Evolutionary conservation across 2,113 vertebrate genomes (phyloP).

Genomic region (Chunga burmeisteri): DNA sequence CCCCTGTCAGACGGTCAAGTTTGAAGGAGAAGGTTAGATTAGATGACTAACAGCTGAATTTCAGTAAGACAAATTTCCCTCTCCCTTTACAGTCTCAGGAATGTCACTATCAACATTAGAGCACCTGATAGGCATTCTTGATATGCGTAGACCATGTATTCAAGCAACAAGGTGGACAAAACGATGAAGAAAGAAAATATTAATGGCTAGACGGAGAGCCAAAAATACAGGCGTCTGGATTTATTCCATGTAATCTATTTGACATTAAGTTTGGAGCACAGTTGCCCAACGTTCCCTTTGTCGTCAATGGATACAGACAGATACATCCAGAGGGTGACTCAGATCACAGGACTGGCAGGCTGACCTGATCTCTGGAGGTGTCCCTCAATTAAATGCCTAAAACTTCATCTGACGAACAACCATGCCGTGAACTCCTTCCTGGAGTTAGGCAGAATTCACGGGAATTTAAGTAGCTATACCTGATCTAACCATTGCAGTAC

Average conservation of each 20-base stretch:
- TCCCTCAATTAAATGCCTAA: neutral
- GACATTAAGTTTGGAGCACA: neutral
- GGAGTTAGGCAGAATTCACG: neutral
- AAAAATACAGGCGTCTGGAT: neutral
- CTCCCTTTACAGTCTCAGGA: neutral
- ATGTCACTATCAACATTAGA: neutral
- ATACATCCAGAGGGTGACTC: neutral
- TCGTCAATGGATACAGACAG: neutral
- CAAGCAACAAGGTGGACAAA: neutral
- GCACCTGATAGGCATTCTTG: neutral
- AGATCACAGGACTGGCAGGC: neutral
- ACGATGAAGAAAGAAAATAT: neutral
- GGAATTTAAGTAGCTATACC: neutral
- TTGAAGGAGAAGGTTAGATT: neutral
- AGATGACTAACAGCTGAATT: neutral
- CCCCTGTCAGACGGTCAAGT: neutral
- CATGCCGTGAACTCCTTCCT: neutral
- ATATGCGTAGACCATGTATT: accelerated
- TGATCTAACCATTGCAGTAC: too few relatives aligned
- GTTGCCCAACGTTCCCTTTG: accelerated
- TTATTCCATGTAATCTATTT: neutral
- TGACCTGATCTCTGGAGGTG: neutral
- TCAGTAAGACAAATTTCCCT: neutral
- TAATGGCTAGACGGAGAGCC: neutral
- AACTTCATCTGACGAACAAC: neutral